Base-by-base conservation (phyloP, 2,797 vertebrate genomes). In the Rousettus madagascariensis region DNA sequence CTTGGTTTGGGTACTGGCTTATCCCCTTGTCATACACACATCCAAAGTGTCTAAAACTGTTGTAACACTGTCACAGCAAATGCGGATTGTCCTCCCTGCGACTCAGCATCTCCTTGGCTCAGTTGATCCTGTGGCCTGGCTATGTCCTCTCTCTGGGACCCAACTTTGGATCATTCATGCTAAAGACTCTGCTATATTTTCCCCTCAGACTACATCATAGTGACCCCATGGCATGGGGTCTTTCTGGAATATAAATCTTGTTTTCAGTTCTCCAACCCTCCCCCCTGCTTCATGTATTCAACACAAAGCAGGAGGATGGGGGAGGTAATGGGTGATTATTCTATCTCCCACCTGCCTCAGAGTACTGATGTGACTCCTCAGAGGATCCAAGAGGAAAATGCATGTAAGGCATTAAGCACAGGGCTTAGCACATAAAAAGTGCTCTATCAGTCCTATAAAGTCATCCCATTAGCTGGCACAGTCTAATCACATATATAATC, bases 401-500 rank as follows among this genome's bases (percentile, higher is more conserved):
- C 43, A 77, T 5, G 1, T 46, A 90, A 68, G n/a, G 24, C 68
- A 53, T 38, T 84, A 53, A 74, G 49, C 2, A 46, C 4, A 22
- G 61, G 5, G 17, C 24, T 57, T 61, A 16, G 51, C 63, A 46
- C 13, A 38, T 7, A 57, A 66, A 71, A 80, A 77, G 30, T 65
- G 6, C 28, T 90, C 36, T 10, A 53, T 75, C n/a, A 2, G 49
- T 87, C 77, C 95, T 71, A 69, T 8, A 46, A 59, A 92, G 79
- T 16, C 28, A 80, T 3, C 49, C n/a, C 74, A 92, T 94, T 33
- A 90, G 38, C 36, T 38, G 72, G 22, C 43, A 79, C 43, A 80
- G 26, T 90, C 61, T 65, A 88, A 90, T 95, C 59, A 89, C 83
- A 85, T 80, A 83, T 78, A 88, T 92, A 78, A 75, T 91, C 28